Evolutionary conservation across 1,140 invertebrate genomes (phyloP).

Genomic region (Homarus americanus): DNA sequence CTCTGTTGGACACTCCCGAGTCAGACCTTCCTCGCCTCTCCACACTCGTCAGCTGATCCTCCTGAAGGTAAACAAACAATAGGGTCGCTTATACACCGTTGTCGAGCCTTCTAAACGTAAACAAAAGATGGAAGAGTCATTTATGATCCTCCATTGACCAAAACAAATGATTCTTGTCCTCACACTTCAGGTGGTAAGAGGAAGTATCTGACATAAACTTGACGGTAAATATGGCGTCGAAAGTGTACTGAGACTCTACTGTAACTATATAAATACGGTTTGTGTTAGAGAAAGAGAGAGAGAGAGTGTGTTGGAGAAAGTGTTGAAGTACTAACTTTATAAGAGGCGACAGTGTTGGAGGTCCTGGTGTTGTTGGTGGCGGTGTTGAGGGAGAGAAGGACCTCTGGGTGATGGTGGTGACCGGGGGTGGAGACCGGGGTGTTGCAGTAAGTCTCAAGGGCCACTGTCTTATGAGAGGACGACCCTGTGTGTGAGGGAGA

Average conservation of each 20-base stretch:
- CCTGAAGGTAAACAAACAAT: neutral
- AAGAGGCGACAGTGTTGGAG: neutral
- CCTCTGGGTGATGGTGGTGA: neutral
- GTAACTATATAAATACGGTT: too few species aligned
- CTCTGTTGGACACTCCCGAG: neutral
- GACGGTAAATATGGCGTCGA: too few species aligned
- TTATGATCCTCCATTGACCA: too few species aligned
- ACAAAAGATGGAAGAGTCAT: too few species aligned
- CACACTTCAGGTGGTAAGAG: too few species aligned
- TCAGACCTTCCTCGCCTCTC: neutral
- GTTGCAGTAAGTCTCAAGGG: neutral
- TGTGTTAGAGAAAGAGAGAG: too few species aligned
- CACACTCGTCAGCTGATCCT: conserved; percentile 8
- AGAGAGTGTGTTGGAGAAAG: neutral
- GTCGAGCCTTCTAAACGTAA: too few species aligned
- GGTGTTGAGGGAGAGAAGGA: neutral
- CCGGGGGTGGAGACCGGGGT: neutral
- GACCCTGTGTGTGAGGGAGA: too few species aligned
- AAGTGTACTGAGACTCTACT: too few species aligned
- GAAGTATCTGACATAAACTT: too few species aligned
- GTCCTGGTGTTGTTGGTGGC: neutral
- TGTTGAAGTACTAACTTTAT: neutral
- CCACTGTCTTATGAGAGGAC: neutral
- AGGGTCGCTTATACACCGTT: too few species aligned
- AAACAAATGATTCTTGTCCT: too few species aligned